Conservation (phyloP, 2,797 vertebrate genomes). For the Sebastes hubbsi region DNA sequence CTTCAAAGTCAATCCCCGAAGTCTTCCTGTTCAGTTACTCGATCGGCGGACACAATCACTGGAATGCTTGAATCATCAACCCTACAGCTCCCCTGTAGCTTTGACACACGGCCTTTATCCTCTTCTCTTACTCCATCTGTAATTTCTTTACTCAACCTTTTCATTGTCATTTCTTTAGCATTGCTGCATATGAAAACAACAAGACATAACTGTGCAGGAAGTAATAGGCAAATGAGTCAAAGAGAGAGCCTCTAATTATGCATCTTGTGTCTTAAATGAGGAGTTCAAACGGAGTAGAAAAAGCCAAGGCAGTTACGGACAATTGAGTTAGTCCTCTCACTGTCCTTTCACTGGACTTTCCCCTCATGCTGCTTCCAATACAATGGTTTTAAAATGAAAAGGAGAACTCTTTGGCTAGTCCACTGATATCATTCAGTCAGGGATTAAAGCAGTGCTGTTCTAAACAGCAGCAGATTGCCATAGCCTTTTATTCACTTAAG, state of each 20-base stretch:
- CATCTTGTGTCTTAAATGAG: conserved; percentile 27
- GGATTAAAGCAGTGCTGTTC: background rate
- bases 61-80: conserved; percentile 47
- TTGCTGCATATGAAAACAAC: conserved; percentile 5
- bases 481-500: background rate
- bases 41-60: conserved; percentile 21
- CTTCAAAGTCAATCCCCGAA: conserved; percentile 62
- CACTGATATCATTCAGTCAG: background rate
- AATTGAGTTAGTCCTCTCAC: conserved; percentile 40
- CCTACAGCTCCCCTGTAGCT: conserved; percentile 5
- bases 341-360: conserved; percentile 58
- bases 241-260: conserved; percentile 45
- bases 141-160: conserved; percentile 40
- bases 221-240: conserved; percentile 38
- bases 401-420: background rate
- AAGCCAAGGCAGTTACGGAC: conserved; percentile 13
- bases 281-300: conserved; percentile 17
- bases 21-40: conserved; percentile 37
- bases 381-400: conserved; percentile 12
- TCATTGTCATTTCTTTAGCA: conserved; percentile 37
- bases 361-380: conserved; percentile 15
- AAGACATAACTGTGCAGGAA: conserved; percentile 25
- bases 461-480: background rate
- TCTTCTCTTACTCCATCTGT: conserved; percentile 23
- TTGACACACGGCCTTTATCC: conserved; percentile 19